phyloP scores from a whole-genome alignment of 1,140 invertebrate genomes.

The Rhopalosiphum padi region DNA sequence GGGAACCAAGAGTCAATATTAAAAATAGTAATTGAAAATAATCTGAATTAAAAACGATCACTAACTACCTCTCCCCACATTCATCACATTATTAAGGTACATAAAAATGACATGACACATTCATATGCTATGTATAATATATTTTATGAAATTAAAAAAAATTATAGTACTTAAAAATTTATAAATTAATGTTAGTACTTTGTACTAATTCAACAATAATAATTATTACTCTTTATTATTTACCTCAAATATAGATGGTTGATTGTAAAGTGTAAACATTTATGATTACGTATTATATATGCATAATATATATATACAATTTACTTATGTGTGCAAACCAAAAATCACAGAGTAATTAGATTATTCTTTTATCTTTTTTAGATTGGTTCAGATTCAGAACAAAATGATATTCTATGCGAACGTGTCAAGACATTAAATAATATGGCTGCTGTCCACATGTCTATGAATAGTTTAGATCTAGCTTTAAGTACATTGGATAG shows the following conservation, averaged over 20 bases:
- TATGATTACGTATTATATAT: no score
- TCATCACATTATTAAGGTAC: no score
- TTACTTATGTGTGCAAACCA: not conserved
- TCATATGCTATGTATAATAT: no score
- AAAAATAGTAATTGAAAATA: not conserved
- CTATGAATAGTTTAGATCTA: constrained; percentile 80
- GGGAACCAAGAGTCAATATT: not conserved
- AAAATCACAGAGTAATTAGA: not conserved
- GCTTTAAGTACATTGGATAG: constrained; percentile 81
- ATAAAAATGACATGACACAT: no score
- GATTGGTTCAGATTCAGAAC: not conserved
- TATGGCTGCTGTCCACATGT: constrained; percentile 87
- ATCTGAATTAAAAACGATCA: no score
- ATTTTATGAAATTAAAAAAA: no score
- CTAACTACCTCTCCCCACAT: no score
- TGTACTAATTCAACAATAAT: not conserved
- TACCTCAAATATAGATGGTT: not conserved
- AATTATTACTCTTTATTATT: not conserved
- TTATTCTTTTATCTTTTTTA: constrained; percentile 20
- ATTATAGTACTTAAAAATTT: no score
- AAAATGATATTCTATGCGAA: constrained; percentile 72
- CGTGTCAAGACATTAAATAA: constrained; percentile 87
- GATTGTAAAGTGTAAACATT: not conserved
- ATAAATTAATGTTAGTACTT: no score
- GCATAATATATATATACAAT: not conserved